Evolutionary conservation across 1,140 invertebrate species (phyloP), one percentile per base, ranked within the genome.

Genomic region (Philotrypesis tridentata): DNA sequence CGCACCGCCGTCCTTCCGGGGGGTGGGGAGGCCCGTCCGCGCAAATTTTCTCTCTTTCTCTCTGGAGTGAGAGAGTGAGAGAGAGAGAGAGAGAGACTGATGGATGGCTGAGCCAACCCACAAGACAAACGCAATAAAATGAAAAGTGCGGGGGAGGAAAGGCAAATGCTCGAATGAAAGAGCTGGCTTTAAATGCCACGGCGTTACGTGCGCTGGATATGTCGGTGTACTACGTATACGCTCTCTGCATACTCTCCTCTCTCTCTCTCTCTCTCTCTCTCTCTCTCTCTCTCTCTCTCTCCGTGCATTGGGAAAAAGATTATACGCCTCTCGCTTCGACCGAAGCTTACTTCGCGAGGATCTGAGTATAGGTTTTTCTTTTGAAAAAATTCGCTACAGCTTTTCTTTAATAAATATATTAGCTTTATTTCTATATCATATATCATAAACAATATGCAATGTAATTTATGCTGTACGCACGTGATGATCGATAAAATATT

Each of bases 351-450:
- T n/a, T n/a, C n/a, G n/a, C n/a, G n/a, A n/a, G n/a, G n/a, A n/a
- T n/a, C n/a, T n/a, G n/a, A n/a, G n/a, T n/a, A n/a, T n/a, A n/a
- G n/a, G n/a, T 25, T 37, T 37, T 37, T 37, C 33, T 37, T 37
- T 37, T 37, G 9, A 6, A n/a, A n/a, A n/a, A n/a, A n/a, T n/a
- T n/a, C n/a, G n/a, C n/a, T n/a, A n/a, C n/a, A n/a, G 5, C 80
- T 77, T 72, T 82, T 82, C 79, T 86, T 89, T 89, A 90, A 90
- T 89, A 91, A 90, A 91, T 88, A 88, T 90, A 91, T 88, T 87
- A 87, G 85, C 85, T 86, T 86, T 86, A 87, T 87, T 87, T 86
- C 75, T 79, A 86, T 87, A 88, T 87, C 84, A 85, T 82, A 74
- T 85, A 88, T 90, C 86, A 88, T 88, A 87, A 87, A 88, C 85